These are phyloP conservation scores for Petrophora chlorosata DNA, from an alignment of 2,888 invertebrate species.

Conservation along the genomic window DNA sequence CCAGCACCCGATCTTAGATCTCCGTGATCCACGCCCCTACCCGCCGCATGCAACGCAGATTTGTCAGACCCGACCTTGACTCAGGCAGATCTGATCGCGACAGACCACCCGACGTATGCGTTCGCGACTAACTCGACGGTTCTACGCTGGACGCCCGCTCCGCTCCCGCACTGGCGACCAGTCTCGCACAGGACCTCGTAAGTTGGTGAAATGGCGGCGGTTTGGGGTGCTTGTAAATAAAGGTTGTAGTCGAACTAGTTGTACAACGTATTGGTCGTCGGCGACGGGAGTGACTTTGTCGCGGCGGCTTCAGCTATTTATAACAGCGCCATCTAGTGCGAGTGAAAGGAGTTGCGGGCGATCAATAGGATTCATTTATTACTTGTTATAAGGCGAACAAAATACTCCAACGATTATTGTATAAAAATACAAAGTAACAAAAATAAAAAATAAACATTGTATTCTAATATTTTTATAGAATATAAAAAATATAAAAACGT, in stretches of 20 bases:
- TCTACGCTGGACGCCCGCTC: constrained; percentile 75
- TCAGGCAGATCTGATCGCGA: constrained; percentile 14
- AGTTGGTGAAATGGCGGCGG: constrained; percentile 23
- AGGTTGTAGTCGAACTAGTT: constrained; percentile 61
- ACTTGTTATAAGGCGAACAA: constrained; percentile 63
- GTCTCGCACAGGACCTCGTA: constrained; percentile 66
- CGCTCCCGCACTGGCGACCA: constrained; percentile 77
- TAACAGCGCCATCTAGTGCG: constrained; percentile 47
- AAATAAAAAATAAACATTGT: constrained; percentile 61
- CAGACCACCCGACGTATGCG: constrained; percentile 17
- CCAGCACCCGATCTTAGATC: constrained; percentile 74
- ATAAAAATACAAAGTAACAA: constrained; percentile 67
- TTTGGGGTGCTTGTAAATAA: constrained; percentile 62
- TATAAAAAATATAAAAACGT: constrained; percentile 70
- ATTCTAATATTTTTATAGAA: constrained; percentile 84
- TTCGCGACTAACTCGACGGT: constrained; percentile 40
- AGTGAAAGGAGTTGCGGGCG: constrained; percentile 36
- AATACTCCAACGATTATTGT: constrained; percentile 76
- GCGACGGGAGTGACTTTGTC: constrained; percentile 54
- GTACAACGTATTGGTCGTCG: constrained; percentile 49
- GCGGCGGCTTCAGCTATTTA: constrained; percentile 41
- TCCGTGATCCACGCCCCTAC: constrained; percentile 62
- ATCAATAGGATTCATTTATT: constrained; percentile 51
- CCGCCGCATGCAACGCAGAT: constrained; percentile 42
- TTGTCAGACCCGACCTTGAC: constrained; percentile 24